A percentile compares a stretch with the other conserved stretches of the same genome.
These are phyloP conservation scores for Choristoneura rosaceana DNA, from an alignment of 2,888 invertebrate genomes.

Conservation along the genomic window DNA sequence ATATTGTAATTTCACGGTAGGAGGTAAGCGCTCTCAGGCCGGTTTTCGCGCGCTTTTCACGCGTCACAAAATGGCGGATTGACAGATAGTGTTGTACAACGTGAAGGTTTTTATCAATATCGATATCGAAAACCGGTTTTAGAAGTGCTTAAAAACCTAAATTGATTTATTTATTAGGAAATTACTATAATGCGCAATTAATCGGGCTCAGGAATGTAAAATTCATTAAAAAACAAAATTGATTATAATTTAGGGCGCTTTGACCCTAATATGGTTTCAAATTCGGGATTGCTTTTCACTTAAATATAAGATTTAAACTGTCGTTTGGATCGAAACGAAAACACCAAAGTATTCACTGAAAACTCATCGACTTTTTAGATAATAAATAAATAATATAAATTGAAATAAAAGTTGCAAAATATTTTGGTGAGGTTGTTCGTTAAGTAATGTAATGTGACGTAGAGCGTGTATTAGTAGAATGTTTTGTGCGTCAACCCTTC, in stretches of 20 bases:
- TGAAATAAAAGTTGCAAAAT: conserved; percentile 65
- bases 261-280: conserved; percentile 39
- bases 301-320: conserved; percentile 40
- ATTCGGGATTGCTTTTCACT: conserved; percentile 40
- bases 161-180: conserved; percentile 82
- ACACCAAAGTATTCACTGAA: conserved; percentile 82
- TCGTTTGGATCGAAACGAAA: conserved; percentile 80
- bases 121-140: conserved; percentile 45
- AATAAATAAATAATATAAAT: conserved; percentile 81
- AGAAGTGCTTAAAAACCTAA: conserved; percentile 53
- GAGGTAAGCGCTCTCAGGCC: conserved; percentile 46
- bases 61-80: conserved; percentile 8
- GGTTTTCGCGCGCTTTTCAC: conserved; percentile 24
- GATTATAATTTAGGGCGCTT: conserved; percentile 34
- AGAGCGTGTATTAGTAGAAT: conserved; percentile 68
- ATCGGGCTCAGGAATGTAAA: conserved; percentile 47
- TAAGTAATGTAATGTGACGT: conserved; percentile 66
- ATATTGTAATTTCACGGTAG: conserved; percentile 47
- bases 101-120: conserved; percentile 38
- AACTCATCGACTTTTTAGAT: conserved; percentile 85
- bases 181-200: conserved; percentile 71
- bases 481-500: conserved; percentile 74
- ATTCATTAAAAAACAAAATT: conserved; percentile 30
- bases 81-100: conserved; percentile 16
- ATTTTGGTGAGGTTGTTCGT: conserved; percentile 79